Percentiles rank a stretch among this genome's conserved stretches.
Conservation (phyloP, 2,888 invertebrate species). For the Drosophila vallismaia region DNA sequence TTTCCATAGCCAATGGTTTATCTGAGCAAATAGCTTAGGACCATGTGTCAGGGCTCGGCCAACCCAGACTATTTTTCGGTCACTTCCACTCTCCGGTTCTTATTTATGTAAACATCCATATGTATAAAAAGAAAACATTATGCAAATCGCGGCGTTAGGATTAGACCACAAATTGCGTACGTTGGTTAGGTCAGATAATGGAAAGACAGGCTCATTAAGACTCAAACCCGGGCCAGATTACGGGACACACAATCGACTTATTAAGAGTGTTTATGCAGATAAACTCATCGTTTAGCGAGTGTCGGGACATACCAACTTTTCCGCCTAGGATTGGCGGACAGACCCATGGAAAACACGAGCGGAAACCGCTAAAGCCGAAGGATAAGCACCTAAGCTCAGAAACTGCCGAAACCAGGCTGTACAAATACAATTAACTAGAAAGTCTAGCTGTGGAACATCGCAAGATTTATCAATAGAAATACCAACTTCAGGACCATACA, state of each 20-base stretch:
- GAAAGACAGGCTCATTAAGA: slow-evolving; percentile 66
- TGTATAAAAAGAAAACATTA: slow-evolving; percentile 39
- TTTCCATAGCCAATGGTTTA: slow-evolving; percentile 33
- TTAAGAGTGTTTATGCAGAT: slow-evolving; percentile 81
- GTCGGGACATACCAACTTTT: slow-evolving; percentile 81
- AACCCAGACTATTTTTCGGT: slow-evolving; percentile 23
- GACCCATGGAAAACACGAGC: slow-evolving; percentile 64
- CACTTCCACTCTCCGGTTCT: neutral
- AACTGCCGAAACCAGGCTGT: slow-evolving; percentile 41
- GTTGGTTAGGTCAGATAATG: slow-evolving; percentile 65
- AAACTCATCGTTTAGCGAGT: slow-evolving; percentile 81
- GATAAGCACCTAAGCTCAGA: slow-evolving; percentile 9
- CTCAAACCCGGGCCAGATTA: slow-evolving; percentile 59
- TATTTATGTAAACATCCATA: slow-evolving; percentile 1
- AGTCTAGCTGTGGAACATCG: slow-evolving; percentile 48
- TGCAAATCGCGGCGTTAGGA: slow-evolving; percentile 75
- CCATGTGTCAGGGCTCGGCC: slow-evolving; percentile 57
- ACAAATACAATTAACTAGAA: slow-evolving; percentile 62
- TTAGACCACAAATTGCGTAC: slow-evolving; percentile 61
- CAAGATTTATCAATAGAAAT: slow-evolving; percentile 47
- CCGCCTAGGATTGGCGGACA: slow-evolving; percentile 64
- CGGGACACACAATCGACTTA: slow-evolving; percentile 75
- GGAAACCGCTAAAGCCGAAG: slow-evolving; percentile 35
- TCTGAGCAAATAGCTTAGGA: slow-evolving; percentile 65
- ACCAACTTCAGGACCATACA: slow-evolving; percentile 60